phyloP scores from a whole-genome alignment of 2,113 vertebrate species.

The Phaetusa simplex region DNA sequence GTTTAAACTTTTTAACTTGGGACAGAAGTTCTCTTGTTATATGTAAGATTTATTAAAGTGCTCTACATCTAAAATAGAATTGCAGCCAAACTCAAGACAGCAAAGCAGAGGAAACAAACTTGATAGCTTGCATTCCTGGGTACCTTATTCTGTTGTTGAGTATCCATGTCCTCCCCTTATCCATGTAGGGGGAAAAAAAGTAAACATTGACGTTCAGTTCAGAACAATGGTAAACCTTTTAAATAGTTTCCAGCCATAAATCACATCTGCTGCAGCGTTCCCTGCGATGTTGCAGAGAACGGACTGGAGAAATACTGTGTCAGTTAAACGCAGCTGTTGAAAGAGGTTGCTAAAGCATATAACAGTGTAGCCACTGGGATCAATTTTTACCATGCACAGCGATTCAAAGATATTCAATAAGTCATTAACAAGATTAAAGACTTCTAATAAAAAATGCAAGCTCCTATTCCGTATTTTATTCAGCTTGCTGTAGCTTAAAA shows the following conservation, averaged over 20 bases:
- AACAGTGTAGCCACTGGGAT: slow-evolving; percentile 12
- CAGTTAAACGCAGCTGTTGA: neutral
- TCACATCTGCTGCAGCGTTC: neutral
- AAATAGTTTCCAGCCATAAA: neutral
- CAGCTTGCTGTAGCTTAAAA: slow-evolving; percentile 45
- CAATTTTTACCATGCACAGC: slow-evolving; percentile 21
- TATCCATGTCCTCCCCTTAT: neutral
- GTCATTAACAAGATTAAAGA: slow-evolving; percentile 64
- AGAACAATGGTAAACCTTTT: neutral
- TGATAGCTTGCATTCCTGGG: neutral
- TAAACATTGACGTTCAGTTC: neutral
- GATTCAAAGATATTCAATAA: slow-evolving; percentile 44
- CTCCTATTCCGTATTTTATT: slow-evolving; percentile 40
- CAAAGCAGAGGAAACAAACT: neutral
- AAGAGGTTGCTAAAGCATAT: slow-evolving; percentile 16
- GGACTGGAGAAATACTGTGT: neutral
- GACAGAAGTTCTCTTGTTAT: neutral
- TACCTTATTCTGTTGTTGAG: neutral
- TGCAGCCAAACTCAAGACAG: neutral
- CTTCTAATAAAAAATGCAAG: slow-evolving; percentile 57
- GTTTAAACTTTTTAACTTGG: neutral
- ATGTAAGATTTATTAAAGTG: neutral
- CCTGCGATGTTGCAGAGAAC: neutral
- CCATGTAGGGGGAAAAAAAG: neutral
- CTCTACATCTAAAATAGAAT: neutral